A percentile compares a stretch with the other conserved stretches of the same genome.
Conservation (phyloP, 2,113 vertebrate species). For the Mustelus asterias region DNA sequence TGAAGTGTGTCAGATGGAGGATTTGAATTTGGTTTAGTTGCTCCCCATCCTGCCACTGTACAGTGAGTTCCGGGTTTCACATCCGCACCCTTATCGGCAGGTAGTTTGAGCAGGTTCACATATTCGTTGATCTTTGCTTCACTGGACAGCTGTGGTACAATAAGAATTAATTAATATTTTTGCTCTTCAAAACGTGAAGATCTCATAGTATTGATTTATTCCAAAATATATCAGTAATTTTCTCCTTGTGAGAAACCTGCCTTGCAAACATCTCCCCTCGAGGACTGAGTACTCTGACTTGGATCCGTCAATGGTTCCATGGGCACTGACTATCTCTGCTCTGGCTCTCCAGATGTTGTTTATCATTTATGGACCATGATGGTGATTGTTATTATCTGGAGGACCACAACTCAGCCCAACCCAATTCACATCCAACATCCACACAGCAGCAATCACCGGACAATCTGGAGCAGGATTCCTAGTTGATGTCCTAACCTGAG, state of each 20-base stretch:
- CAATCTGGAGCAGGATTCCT: background rate
- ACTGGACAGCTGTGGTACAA: slow-evolving; percentile 47
- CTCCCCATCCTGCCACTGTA: slow-evolving; percentile 57
- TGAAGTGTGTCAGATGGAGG: accelerated
- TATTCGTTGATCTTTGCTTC: slow-evolving; percentile 45
- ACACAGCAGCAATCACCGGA: background rate
- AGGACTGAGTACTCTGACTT: background rate
- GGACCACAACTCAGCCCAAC: background rate
- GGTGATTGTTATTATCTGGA: background rate
- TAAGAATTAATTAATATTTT: background rate
- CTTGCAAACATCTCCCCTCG: background rate
- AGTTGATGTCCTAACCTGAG: too few species aligned
- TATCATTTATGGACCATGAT: background rate
- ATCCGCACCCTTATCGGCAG: slow-evolving; percentile 40
- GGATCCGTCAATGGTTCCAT: background rate
- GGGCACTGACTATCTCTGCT: background rate
- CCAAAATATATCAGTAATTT: background rate
- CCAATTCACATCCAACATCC: background rate
- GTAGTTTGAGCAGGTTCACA: slow-evolving; percentile 46
- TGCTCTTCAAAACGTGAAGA: background rate
- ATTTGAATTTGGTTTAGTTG: accelerated
- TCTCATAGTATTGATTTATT: background rate
- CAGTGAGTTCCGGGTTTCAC: slow-evolving; percentile 48
- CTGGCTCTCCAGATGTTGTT: background rate
- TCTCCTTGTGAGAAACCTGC: background rate